Base-by-base conservation (phyloP, 2,797 vertebrate genomes). In the Mastacembelus armatus region DNA sequence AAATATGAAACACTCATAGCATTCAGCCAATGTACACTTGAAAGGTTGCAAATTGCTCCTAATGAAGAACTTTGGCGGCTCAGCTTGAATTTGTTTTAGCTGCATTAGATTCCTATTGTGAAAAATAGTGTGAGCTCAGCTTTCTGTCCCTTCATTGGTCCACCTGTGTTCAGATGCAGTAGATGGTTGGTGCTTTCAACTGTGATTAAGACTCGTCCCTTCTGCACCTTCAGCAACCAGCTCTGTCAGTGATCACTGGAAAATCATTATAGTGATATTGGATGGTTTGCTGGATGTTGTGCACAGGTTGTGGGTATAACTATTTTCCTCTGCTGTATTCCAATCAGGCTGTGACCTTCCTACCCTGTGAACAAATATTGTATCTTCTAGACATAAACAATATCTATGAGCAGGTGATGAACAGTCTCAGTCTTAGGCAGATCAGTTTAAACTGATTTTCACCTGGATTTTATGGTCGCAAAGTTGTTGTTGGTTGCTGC, bases 1-100 rank as follows among this genome's bases (percentile, higher is more conserved):
- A 60, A 47, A 26, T 11, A 48, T 10, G 4, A 60, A 60, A 30
- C 24, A n/a, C n/a, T n/a, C n/a, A n/a, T n/a, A n/a, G n/a, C n/a
- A 15, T 27, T 24, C 2, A 9, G 7, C 29, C 4, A 4, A 5
- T 42, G 21, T 4, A n/a, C 18, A 71, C 26, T 10, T 52, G 16
- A 40, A 58, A 27, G 24, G 18, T 49, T 8, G n/a, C 21, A 48
- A 1, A 38, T 32, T 4, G 39, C 55, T 11, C 4, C 14, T 24
- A 19, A 43, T 52, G 9, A 45, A 40, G 18, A 50, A 24, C 15
- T 8, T 24, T 16, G 15, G 19, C 22, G 22, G 14, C n/a, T 40
- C 5, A 30, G 62, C n/a, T 56, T 35, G 1, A 11, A 35, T 32
- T 51, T 10, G 15, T 54, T 10, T 29, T 1, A 5, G 2, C 24